A percentile compares a stretch with the other conserved stretches of the same genome.
phyloP scores from a whole-genome alignment of 2,888 invertebrate species.

The Eupeodes latifasciatus region DNA sequence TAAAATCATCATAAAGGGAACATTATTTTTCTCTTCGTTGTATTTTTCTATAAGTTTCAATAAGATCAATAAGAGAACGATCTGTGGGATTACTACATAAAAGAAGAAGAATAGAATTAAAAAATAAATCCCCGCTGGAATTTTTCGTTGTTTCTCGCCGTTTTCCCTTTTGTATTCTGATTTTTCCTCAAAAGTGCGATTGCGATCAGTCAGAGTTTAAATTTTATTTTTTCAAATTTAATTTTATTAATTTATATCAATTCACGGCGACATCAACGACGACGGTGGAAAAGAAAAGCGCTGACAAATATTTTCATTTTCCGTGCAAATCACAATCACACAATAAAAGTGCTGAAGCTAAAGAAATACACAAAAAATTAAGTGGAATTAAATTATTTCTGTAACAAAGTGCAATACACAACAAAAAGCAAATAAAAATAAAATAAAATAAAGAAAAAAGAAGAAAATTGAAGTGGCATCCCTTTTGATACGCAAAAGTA shows the following conservation, averaged over 20 bases:
- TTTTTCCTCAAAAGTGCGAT: conserved; percentile 64
- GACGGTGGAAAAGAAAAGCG: conserved; percentile 44
- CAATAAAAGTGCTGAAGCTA: conserved; percentile 55
- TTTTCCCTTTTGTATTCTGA: conserved; percentile 24
- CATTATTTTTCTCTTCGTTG: conserved; percentile 45
- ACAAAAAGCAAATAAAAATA: background rate
- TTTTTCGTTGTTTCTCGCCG: conserved; percentile 32
- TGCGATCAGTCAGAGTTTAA: conserved; percentile 45
- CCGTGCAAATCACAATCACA: conserved; percentile 37
- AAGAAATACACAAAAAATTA: conserved; percentile 27
- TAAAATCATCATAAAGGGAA: conserved; percentile 37
- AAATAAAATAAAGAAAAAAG: background rate
- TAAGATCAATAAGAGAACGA: conserved; percentile 49
- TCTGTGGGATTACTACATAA: conserved; percentile 37
- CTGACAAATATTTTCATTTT: conserved; percentile 55
- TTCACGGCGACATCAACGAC: conserved; percentile 26
- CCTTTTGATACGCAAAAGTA: conserved; percentile 59
- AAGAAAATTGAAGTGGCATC: conserved; percentile 39
- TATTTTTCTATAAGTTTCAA: background rate
- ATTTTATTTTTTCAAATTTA: background rate
- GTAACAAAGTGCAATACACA: conserved; percentile 62
- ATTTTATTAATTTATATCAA: background rate
- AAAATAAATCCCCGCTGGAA: conserved; percentile 46
- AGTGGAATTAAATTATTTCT: conserved; percentile 57
- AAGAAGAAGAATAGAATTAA: conserved; percentile 30